phyloP scores from a whole-genome alignment of 2,113 vertebrate genomes.

The Pimephales promelas region DNA sequence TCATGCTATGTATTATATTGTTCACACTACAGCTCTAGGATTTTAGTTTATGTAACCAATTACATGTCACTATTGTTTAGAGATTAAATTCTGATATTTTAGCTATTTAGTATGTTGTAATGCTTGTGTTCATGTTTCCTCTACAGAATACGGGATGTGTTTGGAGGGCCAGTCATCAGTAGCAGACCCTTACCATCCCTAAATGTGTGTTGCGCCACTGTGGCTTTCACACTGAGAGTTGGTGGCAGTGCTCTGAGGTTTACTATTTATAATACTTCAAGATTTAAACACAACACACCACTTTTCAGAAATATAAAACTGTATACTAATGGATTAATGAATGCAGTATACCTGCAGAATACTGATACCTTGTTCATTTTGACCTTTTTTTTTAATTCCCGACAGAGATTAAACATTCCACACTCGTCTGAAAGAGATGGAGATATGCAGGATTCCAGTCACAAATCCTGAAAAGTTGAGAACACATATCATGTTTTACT shows the following conservation, averaged over 20 bases:
- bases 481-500: neutral
- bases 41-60: no score
- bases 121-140: neutral
- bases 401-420: slow-evolving; percentile 40
- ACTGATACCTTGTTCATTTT: slow-evolving; percentile 34
- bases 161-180: neutral
- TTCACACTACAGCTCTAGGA: no score
- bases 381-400: neutral
- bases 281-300: neutral
- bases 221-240: no score
- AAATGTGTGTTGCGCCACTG: no score
- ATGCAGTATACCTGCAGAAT: neutral
- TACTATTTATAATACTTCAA: neutral
- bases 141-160: neutral
- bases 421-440: neutral
- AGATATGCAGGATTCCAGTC: neutral
- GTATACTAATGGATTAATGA: neutral
- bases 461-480: neutral
- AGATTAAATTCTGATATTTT: neutral
- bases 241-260: slow-evolving; percentile 41
- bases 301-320: neutral
- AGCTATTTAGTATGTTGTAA: neutral
- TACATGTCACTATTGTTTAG: neutral
- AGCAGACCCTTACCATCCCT: no score
- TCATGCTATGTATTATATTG: no score